Conservation (phyloP, 2,113 vertebrate species). For the Campylomormyrus numenius region DNA sequence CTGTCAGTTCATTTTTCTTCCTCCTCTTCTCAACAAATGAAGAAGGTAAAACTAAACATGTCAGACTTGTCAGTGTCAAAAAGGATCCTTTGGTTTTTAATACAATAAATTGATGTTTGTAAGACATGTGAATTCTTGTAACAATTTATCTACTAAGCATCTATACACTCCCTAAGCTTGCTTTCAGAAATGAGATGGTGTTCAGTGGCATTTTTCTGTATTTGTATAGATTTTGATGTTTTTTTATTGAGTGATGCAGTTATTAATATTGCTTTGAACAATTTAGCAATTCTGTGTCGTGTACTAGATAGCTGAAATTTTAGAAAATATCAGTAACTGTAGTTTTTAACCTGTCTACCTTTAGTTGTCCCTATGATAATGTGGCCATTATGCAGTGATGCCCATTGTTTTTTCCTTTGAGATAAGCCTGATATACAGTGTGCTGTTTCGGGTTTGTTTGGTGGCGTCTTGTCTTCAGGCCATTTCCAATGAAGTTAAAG, state of each 20-base stretch:
- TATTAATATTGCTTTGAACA: background rate
- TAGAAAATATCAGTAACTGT: background rate
- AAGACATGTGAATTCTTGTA: background rate
- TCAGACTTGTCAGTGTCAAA: background rate
- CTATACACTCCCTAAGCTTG: background rate
- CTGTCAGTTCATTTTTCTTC: background rate
- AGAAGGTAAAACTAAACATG: background rate
- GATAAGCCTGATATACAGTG: background rate
- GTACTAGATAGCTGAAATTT: background rate
- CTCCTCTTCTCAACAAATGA: background rate
- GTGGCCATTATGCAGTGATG: background rate
- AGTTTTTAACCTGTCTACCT: conserved; percentile 8
- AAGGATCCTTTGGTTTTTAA: background rate
- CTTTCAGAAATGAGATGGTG: background rate
- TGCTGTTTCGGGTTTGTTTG: background rate
- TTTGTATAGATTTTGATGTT: background rate
- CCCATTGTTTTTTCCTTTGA: background rate
- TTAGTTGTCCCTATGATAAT: background rate
- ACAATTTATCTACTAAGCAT: background rate
- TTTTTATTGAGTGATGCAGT: background rate
- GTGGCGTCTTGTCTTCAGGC: background rate
- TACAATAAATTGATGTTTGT: background rate
- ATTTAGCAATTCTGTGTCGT: background rate
- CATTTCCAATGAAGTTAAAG: background rate
- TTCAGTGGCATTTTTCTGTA: background rate